Evolutionary conservation across 2,797 vertebrate species (phyloP).

Genomic region (Notamacropus eugenii): DNA sequence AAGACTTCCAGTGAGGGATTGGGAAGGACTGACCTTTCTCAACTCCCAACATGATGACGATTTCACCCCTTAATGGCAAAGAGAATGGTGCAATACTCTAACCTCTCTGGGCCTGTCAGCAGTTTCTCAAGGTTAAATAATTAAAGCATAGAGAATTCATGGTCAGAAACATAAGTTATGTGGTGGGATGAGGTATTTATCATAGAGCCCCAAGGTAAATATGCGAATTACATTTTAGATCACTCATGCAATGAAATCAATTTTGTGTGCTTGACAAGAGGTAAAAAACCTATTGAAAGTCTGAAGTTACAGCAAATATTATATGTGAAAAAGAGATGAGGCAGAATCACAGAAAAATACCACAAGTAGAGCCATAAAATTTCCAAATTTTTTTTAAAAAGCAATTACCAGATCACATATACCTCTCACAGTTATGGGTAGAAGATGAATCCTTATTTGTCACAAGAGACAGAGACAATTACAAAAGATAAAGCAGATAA

Average conservation of each 20-base stretch:
- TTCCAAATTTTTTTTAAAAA: neutral
- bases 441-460: neutral
- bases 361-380: neutral
- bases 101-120: neutral
- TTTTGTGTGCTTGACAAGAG: neutral
- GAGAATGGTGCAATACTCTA: neutral
- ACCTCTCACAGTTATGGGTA: too few relatives aligned
- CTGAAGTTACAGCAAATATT: neutral
- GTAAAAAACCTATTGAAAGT: neutral
- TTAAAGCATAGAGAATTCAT: neutral
- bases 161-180: neutral
- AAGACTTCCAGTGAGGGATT: neutral
- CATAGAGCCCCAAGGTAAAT: too few relatives aligned
- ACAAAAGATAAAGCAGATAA: neutral
- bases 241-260: neutral
- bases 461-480: neutral
- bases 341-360: neutral
- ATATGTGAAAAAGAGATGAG: neutral
- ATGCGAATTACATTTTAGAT: neutral
- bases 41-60: neutral
- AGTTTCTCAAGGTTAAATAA: conserved; percentile 8
- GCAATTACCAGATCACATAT: neutral
- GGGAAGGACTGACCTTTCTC: neutral
- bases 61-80: neutral
- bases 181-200: neutral